A percentile compares a stretch with the other conserved stretches of the same genome.
These are phyloP conservation scores for Myocastor coypus DNA, from an alignment of 2,113 vertebrate species.

Conservation along the genomic window DNA sequence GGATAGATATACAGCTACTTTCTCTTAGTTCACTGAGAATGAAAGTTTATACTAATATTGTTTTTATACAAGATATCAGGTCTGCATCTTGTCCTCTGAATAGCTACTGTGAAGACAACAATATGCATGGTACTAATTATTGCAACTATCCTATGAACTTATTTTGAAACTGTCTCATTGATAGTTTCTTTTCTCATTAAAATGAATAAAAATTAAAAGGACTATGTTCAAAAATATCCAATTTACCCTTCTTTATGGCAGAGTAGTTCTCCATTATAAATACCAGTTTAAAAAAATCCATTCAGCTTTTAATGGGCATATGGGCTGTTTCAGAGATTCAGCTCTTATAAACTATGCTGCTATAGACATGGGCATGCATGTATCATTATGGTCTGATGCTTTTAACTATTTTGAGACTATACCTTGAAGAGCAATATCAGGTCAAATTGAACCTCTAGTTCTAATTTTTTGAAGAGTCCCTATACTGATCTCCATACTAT, in stretches of 20 bases:
- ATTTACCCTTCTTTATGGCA: neutral
- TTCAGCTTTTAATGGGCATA: neutral
- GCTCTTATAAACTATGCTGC: neutral
- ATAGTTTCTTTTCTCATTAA: too few relatives aligned
- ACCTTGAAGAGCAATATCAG: neutral
- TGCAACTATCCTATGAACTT: too few relatives aligned
- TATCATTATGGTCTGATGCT: neutral
- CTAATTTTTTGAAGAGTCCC: neutral
- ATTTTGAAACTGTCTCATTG: too few relatives aligned
- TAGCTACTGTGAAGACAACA: too few relatives aligned
- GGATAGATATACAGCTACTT: too few relatives aligned
- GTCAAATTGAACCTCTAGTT: neutral
- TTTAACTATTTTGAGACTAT: neutral
- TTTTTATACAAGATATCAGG: too few relatives aligned
- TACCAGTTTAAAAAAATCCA: neutral
- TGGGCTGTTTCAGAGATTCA: neutral
- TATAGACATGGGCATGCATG: neutral
- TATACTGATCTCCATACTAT: neutral
- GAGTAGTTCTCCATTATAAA: neutral
- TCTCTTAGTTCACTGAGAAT: too few relatives aligned
- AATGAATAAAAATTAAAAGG: too few relatives aligned
- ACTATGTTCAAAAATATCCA: too few relatives aligned
- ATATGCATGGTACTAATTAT: too few relatives aligned
- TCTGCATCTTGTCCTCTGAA: too few relatives aligned
- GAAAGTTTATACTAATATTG: too few relatives aligned